Conservation (phyloP, 1,140 invertebrate genomes). For the Rhopalosiphum maidis region DNA sequence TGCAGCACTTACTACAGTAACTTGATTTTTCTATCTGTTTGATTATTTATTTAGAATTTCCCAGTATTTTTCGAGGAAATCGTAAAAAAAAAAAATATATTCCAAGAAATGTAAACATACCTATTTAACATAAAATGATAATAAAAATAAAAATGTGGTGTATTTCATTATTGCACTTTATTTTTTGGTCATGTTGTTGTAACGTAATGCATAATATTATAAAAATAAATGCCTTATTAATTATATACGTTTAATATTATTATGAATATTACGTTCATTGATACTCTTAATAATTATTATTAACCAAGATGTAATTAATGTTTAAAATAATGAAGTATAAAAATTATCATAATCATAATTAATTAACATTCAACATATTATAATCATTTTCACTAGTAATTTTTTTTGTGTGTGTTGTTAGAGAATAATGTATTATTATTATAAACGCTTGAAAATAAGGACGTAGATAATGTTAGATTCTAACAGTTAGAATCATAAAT, state of each 20-base stretch:
- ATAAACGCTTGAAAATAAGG: not conserved
- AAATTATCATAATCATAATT: slow-evolving; percentile 19
- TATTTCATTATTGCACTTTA: not conserved
- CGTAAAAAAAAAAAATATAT: not conserved
- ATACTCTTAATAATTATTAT: not conserved
- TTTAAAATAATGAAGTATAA: not conserved
- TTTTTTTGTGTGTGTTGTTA: not conserved
- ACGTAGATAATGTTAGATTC: not conserved
- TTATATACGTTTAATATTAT: not conserved
- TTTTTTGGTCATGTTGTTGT: not conserved
- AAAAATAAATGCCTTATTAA: not conserved
- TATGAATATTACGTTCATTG: not conserved
- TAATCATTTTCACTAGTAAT: not conserved
- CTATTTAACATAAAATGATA: not conserved
- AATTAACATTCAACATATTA: not conserved
- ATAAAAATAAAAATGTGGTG: not conserved
- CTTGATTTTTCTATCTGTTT: not conserved
- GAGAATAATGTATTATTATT: not conserved
- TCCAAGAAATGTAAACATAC: not conserved
- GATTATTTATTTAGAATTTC: not conserved
- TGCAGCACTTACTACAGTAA: not conserved
- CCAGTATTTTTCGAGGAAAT: not conserved
- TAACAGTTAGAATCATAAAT: not conserved
- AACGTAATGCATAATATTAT: not conserved
- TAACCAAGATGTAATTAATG: not conserved